Conservation (phyloP, 2,113 vertebrate species). For the Recurvirostra avosetta region DNA sequence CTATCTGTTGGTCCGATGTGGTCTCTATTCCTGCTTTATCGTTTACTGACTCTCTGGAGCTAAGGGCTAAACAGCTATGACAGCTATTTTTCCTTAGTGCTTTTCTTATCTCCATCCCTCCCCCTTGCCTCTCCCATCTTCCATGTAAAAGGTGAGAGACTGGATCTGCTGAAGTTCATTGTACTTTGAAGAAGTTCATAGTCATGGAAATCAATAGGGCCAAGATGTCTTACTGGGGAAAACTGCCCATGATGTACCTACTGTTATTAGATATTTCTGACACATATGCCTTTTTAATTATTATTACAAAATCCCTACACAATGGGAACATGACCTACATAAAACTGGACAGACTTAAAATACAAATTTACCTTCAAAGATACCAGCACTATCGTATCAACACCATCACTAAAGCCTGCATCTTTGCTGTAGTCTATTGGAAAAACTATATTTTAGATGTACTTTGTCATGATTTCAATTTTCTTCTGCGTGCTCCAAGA, state of each 20-base stretch:
- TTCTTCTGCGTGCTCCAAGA: neutral
- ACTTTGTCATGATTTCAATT: neutral
- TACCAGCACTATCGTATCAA: neutral
- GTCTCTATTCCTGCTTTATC: neutral
- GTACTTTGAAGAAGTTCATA: neutral
- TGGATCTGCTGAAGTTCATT: neutral
- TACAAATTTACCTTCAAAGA: neutral
- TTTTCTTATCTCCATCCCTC: neutral
- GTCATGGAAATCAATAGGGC: neutral
- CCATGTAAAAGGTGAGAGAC: neutral
- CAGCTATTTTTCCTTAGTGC: neutral
- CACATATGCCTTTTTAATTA: neutral
- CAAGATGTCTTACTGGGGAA: neutral
- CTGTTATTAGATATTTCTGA: neutral
- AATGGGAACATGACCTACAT: neutral
- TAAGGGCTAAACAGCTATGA: neutral
- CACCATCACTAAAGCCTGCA: neutral
- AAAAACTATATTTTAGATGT: neutral
- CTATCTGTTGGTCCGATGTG: neutral
- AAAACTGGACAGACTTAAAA: neutral
- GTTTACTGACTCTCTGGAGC: neutral
- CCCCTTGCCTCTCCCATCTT: neutral
- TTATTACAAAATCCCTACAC: neutral
- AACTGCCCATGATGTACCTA: neutral
- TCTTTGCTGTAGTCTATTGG: neutral